These are phyloP conservation scores for Ptychodera flava DNA, from an alignment of 35 echinoderm and acorn worm genomes.

Conservation along the genomic window DNA sequence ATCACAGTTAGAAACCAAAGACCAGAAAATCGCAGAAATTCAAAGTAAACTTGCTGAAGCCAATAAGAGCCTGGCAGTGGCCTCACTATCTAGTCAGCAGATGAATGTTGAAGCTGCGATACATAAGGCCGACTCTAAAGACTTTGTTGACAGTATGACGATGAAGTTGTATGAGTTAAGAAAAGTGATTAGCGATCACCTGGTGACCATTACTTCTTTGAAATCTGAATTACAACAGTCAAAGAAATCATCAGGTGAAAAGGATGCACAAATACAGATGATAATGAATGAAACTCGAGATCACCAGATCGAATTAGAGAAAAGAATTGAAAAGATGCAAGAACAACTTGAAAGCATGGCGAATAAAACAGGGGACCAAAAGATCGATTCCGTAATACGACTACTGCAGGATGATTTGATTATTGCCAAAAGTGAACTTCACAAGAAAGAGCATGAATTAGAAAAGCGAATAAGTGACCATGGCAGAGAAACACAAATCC, in stretches of 20 bases:
- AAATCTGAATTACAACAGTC: background rate
- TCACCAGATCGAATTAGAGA: background rate
- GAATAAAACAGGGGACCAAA: background rate
- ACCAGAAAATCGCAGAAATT: background rate
- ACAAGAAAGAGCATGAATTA: background rate
- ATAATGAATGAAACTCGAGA: background rate
- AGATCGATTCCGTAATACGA: background rate
- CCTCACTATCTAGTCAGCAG: background rate
- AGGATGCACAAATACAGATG: background rate
- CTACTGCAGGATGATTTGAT: background rate
- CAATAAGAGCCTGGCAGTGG: background rate
- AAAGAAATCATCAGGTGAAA: background rate
- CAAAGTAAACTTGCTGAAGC: background rate
- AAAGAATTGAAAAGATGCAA: background rate
- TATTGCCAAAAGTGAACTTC: background rate
- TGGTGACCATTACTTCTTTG: background rate
- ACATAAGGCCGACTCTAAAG: background rate
- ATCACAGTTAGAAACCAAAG: background rate
- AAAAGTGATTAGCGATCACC: background rate
- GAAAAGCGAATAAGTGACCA: background rate
- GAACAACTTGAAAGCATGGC: background rate
- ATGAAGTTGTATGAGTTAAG: background rate
- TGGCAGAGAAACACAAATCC: background rate
- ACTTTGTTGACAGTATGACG: background rate
- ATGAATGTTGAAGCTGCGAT: background rate